Conservation (phyloP, 2,797 vertebrate species). For the Harpagifer antarcticus region DNA sequence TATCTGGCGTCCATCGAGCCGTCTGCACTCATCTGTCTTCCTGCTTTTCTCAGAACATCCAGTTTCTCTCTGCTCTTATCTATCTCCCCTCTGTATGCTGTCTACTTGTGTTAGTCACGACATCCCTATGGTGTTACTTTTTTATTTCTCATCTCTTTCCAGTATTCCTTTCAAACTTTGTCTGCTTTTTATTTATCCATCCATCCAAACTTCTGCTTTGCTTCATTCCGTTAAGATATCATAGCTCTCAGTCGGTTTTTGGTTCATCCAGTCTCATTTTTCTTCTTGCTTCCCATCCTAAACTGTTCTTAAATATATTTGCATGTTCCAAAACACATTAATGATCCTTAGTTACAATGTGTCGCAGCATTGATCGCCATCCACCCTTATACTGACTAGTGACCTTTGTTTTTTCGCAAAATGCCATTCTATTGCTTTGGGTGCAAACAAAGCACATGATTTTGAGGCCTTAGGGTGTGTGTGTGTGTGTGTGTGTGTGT, state of each 20-base stretch:
- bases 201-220: background rate
- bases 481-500: too few species aligned
- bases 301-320: background rate
- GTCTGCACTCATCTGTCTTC: slow-evolving; percentile 20
- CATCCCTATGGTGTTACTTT: slow-evolving; percentile 1
- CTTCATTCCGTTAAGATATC: background rate
- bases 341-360: slow-evolving; percentile 16
- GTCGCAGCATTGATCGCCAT: slow-evolving; percentile 14
- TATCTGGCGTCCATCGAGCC: slow-evolving; percentile 31
- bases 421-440: too few species aligned
- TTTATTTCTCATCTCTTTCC: slow-evolving; percentile 5
- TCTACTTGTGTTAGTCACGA: slow-evolving; percentile 18
- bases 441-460: too few species aligned
- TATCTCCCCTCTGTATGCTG: slow-evolving; percentile 1
- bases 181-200: background rate
- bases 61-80: background rate
- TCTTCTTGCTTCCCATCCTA: background rate
- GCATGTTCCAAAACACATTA: background rate
- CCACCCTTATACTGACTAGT: too few species aligned
- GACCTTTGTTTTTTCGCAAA: background rate
- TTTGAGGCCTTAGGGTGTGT: too few species aligned
- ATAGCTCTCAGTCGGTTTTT: background rate
- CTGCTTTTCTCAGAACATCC: background rate
- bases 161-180: background rate
- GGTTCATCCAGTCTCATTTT: background rate